A percentile compares a stretch with the other conserved stretches of the same genome.
These are phyloP conservation scores for Gymnothorax reevesii DNA, from an alignment of 2,797 vertebrate genomes.

Conservation along the genomic window DNA sequence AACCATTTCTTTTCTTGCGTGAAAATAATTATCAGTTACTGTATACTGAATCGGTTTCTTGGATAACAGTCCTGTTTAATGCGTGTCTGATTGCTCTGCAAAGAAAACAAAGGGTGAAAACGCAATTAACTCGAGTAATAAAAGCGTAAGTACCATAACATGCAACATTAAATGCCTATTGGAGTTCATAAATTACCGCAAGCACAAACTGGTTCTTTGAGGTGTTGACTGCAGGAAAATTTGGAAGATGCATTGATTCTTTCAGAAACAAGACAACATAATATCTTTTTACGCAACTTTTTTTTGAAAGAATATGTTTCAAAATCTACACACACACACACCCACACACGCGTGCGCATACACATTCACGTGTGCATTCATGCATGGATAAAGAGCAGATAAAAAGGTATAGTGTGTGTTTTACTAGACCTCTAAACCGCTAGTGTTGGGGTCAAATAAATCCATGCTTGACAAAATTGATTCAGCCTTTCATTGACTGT, in stretches of 20 bases:
- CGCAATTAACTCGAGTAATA: slow-evolving; percentile 67
- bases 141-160: slow-evolving; percentile 68
- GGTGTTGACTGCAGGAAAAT: slow-evolving; percentile 55
- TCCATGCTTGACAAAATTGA: not conserved
- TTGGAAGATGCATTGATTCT: slow-evolving; percentile 28
- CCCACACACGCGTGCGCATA: too few relatives aligned
- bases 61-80: slow-evolving; percentile 47
- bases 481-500: not conserved
- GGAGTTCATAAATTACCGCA: slow-evolving; percentile 64
- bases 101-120: slow-evolving; percentile 75
- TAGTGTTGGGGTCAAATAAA: not conserved
- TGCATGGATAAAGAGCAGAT: not conserved
- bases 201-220: slow-evolving; percentile 60
- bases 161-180: slow-evolving; percentile 73
- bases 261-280: not conserved
- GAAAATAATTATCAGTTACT: slow-evolving; percentile 17
- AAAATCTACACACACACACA: not conserved
- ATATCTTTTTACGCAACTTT: not conserved
- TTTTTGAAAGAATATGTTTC: not conserved
- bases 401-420: not conserved
- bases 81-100: slow-evolving; percentile 56
- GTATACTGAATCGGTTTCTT: slow-evolving; percentile 36
- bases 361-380: not conserved
- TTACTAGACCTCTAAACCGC: not conserved
- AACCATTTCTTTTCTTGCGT: slow-evolving; percentile 15